Base-by-base conservation (phyloP, 2,113 vertebrate species). In the Marcusenius ussheri region DNA sequence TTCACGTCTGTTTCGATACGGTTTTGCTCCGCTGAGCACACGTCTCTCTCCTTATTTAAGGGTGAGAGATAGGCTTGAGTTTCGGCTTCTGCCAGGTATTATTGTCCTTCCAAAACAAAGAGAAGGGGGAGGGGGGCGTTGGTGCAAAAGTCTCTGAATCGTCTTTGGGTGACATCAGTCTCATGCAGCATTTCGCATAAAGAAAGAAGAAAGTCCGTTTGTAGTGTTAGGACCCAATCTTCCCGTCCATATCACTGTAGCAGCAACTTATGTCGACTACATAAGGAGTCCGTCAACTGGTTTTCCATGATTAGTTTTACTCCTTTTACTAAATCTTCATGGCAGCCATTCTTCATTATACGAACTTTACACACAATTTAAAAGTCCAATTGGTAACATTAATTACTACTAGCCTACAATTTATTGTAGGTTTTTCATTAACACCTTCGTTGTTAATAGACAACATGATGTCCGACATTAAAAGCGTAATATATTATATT, bases 401-500 rank as follows among this genome's bases (percentile, higher is more conserved):
- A 27, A 31, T 87, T 47, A 31, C n/a, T 70, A 70, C 62, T 70
- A 70, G 83, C 21, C 83, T 46, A 46, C 42, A 89, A 87, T 89
- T 39, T 42, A 17, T 42, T 39, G 31, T 19, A 80, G 74, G 89
- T 53, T 77, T 56, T 62, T 62, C 58, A 45, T 58, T 77, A 90
- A 90, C 90, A 90, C 80, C 21, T 88, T 46, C 77, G n/a, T 27
- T 58, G 74, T 70, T 90, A 88, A 58, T 66, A 62, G 87, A 90
- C 50, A 85, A 47, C 56, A 90, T 27, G 80, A 58, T 66, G 74
- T 89, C 80, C 66, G 35, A 50, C 87, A 87, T 87, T 93, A 94
- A 93, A 89, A 89, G 84, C 93, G 96, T 96, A 97, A 97, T 97
- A 98, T 98, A 98, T 97, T 97, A 98, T 98, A 98, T 97, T 95